Base-by-base conservation (phyloP, 2,797 vertebrate species). In the Hoplostethus atlanticus region DNA sequence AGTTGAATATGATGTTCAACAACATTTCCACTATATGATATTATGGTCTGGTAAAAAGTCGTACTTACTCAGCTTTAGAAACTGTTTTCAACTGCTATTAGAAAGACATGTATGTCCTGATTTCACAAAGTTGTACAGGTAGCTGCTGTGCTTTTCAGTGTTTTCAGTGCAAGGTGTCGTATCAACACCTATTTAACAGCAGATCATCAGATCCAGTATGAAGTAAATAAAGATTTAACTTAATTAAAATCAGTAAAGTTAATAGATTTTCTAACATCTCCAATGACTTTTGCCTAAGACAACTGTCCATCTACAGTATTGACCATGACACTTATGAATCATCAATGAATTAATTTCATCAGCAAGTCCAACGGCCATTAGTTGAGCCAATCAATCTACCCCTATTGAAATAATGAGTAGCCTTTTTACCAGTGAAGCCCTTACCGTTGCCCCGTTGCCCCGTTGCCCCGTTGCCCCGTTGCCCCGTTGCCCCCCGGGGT, bases 371-470 rank as follows among this genome's bases (percentile, higher is more conserved):
- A 9, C 57, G 12, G 36, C 1, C 9, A 36, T 55, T 8, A 54
- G 1, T 13, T 2, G 2, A 54, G 34, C n/a, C 16, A 10, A 59
- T 21, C 7, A 21, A 40, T 42, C 25, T 30, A 9, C 56, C 46
- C 38, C 4, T 28, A 16, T 8, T 44, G 11, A 46, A 21, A 13
- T 2, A 54, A 71, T 9, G 13, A 62, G 15, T 53, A 47, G 38
- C 16, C 51, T 46, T 65, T 64, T 60, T 56, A 65, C 72, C 31
- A 71, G 70, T 56, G 6, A 17, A 9, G 21, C 17, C 53, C 57
- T 58, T 59, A 68, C 55, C 64, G 66, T 67, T 79, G 47, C 53
- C 76, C 58, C 36, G 21, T 21, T 21, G 21, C 21, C 21, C 21
- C 21, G 21, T 1, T 21, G 21, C 64, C 77, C 61, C 57, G 66